Conservation (phyloP, 2,797 vertebrate genomes). For the Glossophaga mutica region DNA sequence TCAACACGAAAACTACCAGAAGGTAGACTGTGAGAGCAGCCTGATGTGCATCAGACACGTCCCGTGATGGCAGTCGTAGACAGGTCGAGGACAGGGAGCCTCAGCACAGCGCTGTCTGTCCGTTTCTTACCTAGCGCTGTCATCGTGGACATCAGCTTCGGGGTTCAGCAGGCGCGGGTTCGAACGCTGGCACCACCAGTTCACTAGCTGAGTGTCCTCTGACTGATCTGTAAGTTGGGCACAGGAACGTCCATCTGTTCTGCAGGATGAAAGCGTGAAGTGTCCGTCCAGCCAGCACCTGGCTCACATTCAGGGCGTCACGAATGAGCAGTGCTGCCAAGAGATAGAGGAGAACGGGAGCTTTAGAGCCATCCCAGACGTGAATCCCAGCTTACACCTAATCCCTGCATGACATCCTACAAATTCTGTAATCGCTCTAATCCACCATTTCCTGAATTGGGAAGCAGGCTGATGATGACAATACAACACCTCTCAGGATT, state of each 20-base stretch:
- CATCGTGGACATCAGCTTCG: background rate
- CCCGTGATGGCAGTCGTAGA: accelerated
- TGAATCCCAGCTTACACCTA: background rate
- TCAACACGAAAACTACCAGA: background rate
- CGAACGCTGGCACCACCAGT: background rate
- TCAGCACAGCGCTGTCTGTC: background rate
- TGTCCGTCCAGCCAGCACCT: background rate
- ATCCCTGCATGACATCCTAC: background rate
- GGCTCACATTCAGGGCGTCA: background rate
- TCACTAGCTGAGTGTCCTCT: background rate
- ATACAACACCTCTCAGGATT: background rate
- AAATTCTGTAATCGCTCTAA: background rate
- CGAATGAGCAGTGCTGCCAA: background rate
- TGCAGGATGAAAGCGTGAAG: accelerated
- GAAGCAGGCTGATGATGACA: background rate
- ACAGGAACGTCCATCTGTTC: background rate
- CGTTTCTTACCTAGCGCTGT: accelerated
- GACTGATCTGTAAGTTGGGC: background rate
- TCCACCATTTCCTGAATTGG: background rate
- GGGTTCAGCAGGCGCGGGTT: background rate
- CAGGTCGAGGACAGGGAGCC: background rate
- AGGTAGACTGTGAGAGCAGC: background rate
- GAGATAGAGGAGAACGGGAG: background rate
- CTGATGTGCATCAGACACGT: background rate
- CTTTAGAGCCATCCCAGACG: background rate